Evolutionary conservation across 2,113 vertebrate genomes (phyloP).

Genomic region (Burhinus bistriatus): DNA sequence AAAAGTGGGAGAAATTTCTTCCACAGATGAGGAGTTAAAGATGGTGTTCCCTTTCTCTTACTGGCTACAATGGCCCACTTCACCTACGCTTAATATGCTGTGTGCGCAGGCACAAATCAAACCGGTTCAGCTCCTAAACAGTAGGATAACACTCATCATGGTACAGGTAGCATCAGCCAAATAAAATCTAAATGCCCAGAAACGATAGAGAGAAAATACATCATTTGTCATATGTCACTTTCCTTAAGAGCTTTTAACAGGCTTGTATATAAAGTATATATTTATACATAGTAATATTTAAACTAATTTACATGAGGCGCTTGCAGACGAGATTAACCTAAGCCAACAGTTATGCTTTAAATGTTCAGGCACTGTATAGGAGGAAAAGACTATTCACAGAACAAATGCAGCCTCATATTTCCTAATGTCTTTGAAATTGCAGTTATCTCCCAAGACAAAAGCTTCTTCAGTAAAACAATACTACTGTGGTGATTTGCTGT

Average conservation of each 20-base stretch:
- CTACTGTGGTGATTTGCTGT: neutral
- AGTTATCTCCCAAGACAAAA: neutral
- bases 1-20: neutral
- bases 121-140: neutral
- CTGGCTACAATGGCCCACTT: neutral
- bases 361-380: neutral
- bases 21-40: neutral
- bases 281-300: neutral
- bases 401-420: neutral
- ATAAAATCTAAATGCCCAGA: neutral
- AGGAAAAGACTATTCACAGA: neutral
- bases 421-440: neutral
- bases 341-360: neutral
- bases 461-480: neutral
- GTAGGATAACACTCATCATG: neutral
- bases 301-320: neutral
- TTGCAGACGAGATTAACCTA: neutral
- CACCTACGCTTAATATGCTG: neutral
- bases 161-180: neutral
- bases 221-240: neutral
- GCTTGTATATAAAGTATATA: neutral
- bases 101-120: neutral
- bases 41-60: neutral
- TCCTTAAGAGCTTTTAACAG: neutral
- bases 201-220: neutral